A percentile compares a stretch with the other conserved stretches of the same genome.
These are phyloP conservation scores for Gryllus bimaculatus DNA, from an alignment of 1,140 invertebrate species.

Conservation along the genomic window DNA sequence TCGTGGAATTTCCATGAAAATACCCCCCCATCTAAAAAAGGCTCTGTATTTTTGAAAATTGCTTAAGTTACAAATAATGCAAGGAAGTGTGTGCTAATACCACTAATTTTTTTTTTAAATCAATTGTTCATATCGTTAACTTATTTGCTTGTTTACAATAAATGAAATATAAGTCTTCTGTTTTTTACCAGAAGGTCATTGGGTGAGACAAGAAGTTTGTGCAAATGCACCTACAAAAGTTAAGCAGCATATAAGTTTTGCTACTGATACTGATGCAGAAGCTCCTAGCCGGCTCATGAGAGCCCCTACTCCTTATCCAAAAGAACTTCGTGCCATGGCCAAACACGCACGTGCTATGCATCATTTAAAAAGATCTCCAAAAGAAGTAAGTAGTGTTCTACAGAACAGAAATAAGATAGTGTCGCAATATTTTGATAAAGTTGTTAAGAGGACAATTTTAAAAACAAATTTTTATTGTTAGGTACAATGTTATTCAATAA, in stretches of 20 bases:
- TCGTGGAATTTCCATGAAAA: no score
- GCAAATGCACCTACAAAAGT: neutral
- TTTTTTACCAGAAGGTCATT: constrained; percentile 6
- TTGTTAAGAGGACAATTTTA: no score
- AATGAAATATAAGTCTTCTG: neutral
- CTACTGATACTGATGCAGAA: constrained; percentile 49
- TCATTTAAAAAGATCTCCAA: constrained; percentile 24
- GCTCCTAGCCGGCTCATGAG: constrained; percentile 53
- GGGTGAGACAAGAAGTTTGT: neutral
- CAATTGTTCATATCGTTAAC: no score
- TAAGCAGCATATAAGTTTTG: constrained; percentile 55
- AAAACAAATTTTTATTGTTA: no score
- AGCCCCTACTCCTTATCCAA: constrained; percentile 85
- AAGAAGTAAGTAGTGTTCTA: constrained; percentile 9
- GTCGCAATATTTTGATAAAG: no score
- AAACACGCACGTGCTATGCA: constrained; percentile 55
- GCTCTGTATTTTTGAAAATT: no score
- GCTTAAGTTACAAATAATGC: no score
- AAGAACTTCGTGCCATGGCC: constrained; percentile 77
- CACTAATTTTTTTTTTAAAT: no score
- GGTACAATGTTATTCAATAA: no score
- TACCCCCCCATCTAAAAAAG: no score
- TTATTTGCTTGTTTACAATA: no score
- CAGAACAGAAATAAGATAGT: neutral
- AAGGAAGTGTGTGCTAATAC: no score